These are phyloP conservation scores for Neelides folsomi DNA, from an alignment of 2,888 invertebrate genomes.

Conservation along the genomic window DNA sequence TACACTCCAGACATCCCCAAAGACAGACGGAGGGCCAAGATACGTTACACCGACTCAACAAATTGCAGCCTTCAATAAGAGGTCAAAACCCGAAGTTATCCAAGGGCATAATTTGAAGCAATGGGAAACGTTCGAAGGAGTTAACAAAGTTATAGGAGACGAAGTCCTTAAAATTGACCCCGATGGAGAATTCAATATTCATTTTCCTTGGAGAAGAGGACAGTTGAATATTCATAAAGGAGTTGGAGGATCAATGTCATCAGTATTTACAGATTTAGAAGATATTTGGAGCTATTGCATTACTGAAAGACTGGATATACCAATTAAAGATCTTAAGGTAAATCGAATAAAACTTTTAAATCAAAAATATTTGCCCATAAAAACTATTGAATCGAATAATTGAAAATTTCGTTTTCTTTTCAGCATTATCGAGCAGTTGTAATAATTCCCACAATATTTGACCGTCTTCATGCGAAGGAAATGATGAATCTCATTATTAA, in stretches of 20 bases:
- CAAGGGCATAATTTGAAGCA: slow-evolving; percentile 10
- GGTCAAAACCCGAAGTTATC: slow-evolving; percentile 57
- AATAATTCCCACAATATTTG: slow-evolving; percentile 79
- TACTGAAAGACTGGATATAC: slow-evolving; percentile 61
- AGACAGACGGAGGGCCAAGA: slow-evolving; percentile 59
- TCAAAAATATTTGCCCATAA: neutral
- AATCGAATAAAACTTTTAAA: slow-evolving; percentile 5
- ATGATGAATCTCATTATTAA: slow-evolving; percentile 63
- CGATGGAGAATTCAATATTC: slow-evolving; percentile 62
- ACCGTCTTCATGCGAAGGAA: slow-evolving; percentile 69
- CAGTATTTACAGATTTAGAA: slow-evolving; percentile 71
- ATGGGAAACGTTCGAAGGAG: slow-evolving; percentile 10
- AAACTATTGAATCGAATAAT: neutral
- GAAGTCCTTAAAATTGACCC: slow-evolving; percentile 46
- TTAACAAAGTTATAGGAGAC: slow-evolving; percentile 20
- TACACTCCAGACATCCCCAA: slow-evolving; percentile 70
- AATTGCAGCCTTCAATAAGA: slow-evolving; percentile 71
- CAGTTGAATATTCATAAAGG: slow-evolving; percentile 72
- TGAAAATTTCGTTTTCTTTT: slow-evolving; percentile 36
- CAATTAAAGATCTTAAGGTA: slow-evolving; percentile 44
- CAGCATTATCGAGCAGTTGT: slow-evolving; percentile 73
- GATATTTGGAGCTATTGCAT: slow-evolving; percentile 76
- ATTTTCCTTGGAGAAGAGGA: slow-evolving; percentile 78
- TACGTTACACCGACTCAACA: slow-evolving; percentile 79
- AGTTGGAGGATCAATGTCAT: slow-evolving; percentile 70